A percentile compares a stretch with the other conserved stretches of the same genome.
Evolutionary conservation across 2,888 invertebrate species (phyloP).

Genomic region (Teinopalpus imperialis): DNA sequence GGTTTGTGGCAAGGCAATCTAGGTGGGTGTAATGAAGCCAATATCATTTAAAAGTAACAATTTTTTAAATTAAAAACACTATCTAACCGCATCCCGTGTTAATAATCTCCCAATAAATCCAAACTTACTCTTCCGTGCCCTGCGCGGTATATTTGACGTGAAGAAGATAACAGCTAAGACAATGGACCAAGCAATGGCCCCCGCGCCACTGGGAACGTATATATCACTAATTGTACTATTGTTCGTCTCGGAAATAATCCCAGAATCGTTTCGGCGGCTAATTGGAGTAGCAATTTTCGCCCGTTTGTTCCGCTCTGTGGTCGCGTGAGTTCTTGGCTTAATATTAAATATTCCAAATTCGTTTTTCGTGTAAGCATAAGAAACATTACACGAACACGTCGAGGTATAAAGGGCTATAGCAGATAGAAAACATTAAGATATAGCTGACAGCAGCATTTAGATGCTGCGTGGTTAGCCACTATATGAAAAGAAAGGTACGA

Average conservation of each 20-base stretch:
- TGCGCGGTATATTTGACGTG: neutral
- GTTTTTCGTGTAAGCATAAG: too few relatives aligned
- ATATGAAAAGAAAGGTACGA: too few relatives aligned
- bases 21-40: too few relatives aligned
- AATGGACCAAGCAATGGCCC: slow-evolving; percentile 4
- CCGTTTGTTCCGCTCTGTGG: slow-evolving; percentile 52
- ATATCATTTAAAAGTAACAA: too few relatives aligned
- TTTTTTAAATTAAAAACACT: too few relatives aligned
- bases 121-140: neutral
- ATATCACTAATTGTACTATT: slow-evolving; percentile 34
- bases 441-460: too few relatives aligned
- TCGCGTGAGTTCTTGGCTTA: slow-evolving; percentile 62
- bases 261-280: slow-evolving; percentile 50
- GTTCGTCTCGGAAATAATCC: slow-evolving; percentile 38
- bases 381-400: too few relatives aligned
- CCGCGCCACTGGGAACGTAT: slow-evolving; percentile 29
- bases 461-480: too few relatives aligned
- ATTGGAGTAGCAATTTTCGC: slow-evolving; percentile 65
- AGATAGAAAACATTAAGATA: too few relatives aligned
- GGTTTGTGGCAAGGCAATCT: too few relatives aligned
- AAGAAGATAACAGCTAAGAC: slow-evolving; percentile 10
- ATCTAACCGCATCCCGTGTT: neutral
- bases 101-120: slow-evolving; percentile 9
- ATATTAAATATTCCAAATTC: too few relatives aligned
- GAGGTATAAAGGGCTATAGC: too few relatives aligned